Conservation (phyloP, 1,140 invertebrate genomes). For the Drosophila willistoni region DNA sequence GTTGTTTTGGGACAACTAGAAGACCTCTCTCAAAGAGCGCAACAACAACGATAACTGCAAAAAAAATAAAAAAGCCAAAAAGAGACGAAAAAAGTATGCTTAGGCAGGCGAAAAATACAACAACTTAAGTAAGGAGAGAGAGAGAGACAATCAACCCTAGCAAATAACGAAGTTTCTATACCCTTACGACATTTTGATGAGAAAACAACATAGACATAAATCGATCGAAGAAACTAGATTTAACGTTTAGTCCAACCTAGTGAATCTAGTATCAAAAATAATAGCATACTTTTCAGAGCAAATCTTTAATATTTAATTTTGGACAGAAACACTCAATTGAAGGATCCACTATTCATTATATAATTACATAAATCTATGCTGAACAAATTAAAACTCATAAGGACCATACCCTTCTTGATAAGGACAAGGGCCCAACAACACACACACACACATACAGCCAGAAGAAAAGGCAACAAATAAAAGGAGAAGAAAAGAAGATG, state of each 20-base stretch:
- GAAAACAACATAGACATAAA: no score
- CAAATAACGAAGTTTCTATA: neutral
- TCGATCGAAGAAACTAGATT: no score
- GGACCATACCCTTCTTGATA: neutral
- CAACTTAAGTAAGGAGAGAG: neutral
- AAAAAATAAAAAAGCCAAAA: no score
- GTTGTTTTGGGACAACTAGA: neutral
- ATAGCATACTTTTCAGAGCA: no score
- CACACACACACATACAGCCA: neutral
- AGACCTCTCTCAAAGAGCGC: neutral
- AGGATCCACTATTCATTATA: neutral
- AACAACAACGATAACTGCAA: neutral
- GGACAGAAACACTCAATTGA: neutral
- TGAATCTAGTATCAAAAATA: no score
- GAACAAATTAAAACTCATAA: neutral
- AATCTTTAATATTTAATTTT: no score
- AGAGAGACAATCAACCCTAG: neutral
- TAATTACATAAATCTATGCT: neutral
- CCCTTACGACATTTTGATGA: neutral
- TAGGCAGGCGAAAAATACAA: constrained; percentile 4
- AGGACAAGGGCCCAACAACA: neutral
- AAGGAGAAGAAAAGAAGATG: neutral
- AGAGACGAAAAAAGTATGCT: neutral
- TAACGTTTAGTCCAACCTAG: no score
- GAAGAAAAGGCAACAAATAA: neutral